A percentile compares a stretch with the other conserved stretches of the same genome.
Evolutionary conservation across 2,797 vertebrate species (phyloP).

Genomic region (Scolopax bukidnonensis): DNA sequence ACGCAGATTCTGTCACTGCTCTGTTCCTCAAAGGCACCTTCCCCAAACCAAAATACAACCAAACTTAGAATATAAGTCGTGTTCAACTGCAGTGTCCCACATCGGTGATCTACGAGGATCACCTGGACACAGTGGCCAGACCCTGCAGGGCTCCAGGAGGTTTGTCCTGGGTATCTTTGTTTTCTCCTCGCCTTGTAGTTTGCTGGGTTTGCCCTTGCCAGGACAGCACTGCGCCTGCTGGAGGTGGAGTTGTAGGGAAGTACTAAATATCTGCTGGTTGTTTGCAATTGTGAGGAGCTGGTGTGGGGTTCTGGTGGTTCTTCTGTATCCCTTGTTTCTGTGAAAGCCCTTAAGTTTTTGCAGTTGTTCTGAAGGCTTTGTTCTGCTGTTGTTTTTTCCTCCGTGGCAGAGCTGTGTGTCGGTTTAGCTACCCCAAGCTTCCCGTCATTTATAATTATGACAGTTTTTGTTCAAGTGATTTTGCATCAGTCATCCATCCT

Average conservation of each 20-base stretch:
- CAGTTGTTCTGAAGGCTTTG: neutral
- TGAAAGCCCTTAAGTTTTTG: neutral
- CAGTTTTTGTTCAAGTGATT: neutral
- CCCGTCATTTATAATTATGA: neutral
- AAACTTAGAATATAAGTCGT: neutral
- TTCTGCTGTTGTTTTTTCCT: neutral
- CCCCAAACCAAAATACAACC: neutral
- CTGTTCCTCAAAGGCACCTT: neutral
- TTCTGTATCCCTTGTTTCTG: neutral
- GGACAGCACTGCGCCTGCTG: neutral
- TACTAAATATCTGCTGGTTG: neutral
- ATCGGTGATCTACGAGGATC: neutral
- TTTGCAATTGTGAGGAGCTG: neutral
- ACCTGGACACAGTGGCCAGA: neutral
- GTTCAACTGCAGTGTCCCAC: neutral
- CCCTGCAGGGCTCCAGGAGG: neutral
- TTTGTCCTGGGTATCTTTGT: too few species aligned
- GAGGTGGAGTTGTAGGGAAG: neutral
- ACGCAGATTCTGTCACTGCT: rapidly evolving
- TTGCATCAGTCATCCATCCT: neutral
- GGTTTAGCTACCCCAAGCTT: neutral
- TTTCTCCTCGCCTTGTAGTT: neutral
- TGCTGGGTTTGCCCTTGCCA: neutral
- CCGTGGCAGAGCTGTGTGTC: rapidly evolving
- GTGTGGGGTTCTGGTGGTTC: neutral